phyloP scores from a whole-genome alignment of 1,140 invertebrate genomes.

The Drosophila nigromelanica region DNA sequence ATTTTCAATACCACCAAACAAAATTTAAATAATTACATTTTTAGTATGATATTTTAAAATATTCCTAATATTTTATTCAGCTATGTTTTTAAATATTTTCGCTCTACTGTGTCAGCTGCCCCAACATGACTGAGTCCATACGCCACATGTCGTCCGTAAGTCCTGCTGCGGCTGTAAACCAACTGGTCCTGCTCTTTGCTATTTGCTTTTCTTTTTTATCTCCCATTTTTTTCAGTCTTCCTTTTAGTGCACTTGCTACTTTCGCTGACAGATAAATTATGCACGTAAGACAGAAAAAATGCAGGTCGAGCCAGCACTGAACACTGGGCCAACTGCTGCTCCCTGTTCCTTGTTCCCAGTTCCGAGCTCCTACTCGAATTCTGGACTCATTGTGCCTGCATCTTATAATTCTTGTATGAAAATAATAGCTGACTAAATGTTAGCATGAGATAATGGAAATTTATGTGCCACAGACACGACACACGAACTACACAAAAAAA shows the following conservation, averaged over 20 bases:
- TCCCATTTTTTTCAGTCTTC: neutral
- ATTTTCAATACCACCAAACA: no score
- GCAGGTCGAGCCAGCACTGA: constrained; percentile 19
- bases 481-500: constrained; percentile 10
- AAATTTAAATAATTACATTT: no score
- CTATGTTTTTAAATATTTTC: neutral
- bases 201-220: constrained; percentile 4
- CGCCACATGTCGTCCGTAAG: constrained; percentile 31
- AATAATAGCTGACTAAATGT: constrained; percentile 76
- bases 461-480: constrained; percentile 65
- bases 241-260: constrained; percentile 35
- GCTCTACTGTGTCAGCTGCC: constrained; percentile 11
- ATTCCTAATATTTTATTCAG: no score
- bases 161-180: constrained; percentile 34
- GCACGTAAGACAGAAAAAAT: constrained; percentile 52
- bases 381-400: constrained; percentile 41
- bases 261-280: constrained; percentile 75
- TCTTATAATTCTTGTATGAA: constrained; percentile 76
- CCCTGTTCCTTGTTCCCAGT: constrained; percentile 3
- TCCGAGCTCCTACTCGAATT: no score
- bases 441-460: constrained; percentile 79
- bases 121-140: constrained; percentile 23
- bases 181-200: constrained; percentile 39
- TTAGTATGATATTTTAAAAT: no score
- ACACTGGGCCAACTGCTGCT: constrained; percentile 2